Evolutionary conservation across 2,888 invertebrate species (phyloP), one percentile per base, ranked within the genome.

Genomic region (Agrotis ipsilon): DNA sequence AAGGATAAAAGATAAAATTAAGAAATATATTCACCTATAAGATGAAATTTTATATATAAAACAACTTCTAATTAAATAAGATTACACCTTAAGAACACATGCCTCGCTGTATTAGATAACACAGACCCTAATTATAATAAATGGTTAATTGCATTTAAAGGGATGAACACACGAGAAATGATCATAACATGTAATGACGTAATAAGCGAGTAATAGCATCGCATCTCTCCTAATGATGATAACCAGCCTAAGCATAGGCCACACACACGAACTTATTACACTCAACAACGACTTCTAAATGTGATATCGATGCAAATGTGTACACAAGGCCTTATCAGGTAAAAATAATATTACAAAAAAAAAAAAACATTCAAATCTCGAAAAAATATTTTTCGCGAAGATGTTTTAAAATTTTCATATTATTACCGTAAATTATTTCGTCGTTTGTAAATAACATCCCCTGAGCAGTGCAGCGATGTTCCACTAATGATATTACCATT

Each of bases 401-500:
- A 67, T 57, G 27, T 68, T 62, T 78, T 49, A 51, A 52, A 72
- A 66, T 55, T 24, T 74, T 72, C 68, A 78, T 75, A 66, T 66
- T 74, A 81, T 76, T 80, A 74, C n/a, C 54, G 66, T 81, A 74
- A 74, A 81, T 75, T 80, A 78, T 81, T 69, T 59, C 61, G 75
- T 67, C 70, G 75, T 82, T 76, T 80, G 65, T 78, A 73, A 86
- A 88, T 84, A 88, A 88, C 82, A 84, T 77, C 81, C 78, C 80
- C 67, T 72, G 78, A 81, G 82, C 80, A 78, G 81, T 89, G 86
- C 86, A 87, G 79, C 77, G 75, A 74, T 78, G 82, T 81, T 84
- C 78, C 85, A 85, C 82, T 90, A 92, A 94, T 91, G 90, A 89
- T 90, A 92, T 94, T 93, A 92, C 87, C 89, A 91, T 92, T 92